A percentile compares a stretch with the other conserved stretches of the same genome.
phyloP scores from a whole-genome alignment of 2,797 vertebrate species.

The Ptychadena robeensis region DNA sequence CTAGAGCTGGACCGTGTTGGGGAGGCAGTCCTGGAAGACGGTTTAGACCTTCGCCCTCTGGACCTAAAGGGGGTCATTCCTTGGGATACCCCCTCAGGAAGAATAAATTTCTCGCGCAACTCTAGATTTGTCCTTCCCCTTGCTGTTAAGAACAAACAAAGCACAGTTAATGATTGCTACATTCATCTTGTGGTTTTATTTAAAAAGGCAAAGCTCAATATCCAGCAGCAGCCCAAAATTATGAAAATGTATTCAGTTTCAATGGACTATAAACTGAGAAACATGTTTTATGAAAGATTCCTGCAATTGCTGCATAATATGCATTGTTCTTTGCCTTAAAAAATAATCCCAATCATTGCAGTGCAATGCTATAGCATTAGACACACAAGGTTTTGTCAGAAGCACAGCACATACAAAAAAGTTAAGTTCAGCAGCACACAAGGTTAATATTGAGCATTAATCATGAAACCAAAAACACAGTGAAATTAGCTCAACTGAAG shows the following conservation, averaged over 20 bases:
- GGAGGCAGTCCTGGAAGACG: conserved; percentile 92
- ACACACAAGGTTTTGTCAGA: not conserved
- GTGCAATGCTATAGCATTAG: too few relatives aligned
- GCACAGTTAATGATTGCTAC: not conserved
- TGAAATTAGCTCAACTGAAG: conserved; percentile 6
- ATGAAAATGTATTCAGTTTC: not conserved
- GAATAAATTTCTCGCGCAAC: conserved; percentile 95
- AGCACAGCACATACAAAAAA: not conserved
- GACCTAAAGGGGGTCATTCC: conserved; percentile 94
- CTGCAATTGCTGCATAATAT: not conserved
- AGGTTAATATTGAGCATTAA: not conserved
- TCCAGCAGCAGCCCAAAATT: not conserved
- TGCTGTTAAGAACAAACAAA: conserved; percentile 74
- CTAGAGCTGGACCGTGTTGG: conserved; percentile 94
- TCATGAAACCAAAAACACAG: not conserved
- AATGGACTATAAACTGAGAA: not conserved
- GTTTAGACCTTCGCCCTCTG: conserved; percentile 91
- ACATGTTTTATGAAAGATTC: not conserved
- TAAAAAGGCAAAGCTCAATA: not conserved
- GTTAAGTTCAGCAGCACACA: conserved; percentile 1
- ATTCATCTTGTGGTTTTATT: not conserved
- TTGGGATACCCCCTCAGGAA: conserved; percentile 91
- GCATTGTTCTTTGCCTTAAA: not conserved
- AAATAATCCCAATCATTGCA: not conserved
- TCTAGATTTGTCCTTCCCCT: conserved; percentile 96